Evolutionary conservation across 2,888 invertebrate species (phyloP).

Genomic region (Cynaeus angustus): DNA sequence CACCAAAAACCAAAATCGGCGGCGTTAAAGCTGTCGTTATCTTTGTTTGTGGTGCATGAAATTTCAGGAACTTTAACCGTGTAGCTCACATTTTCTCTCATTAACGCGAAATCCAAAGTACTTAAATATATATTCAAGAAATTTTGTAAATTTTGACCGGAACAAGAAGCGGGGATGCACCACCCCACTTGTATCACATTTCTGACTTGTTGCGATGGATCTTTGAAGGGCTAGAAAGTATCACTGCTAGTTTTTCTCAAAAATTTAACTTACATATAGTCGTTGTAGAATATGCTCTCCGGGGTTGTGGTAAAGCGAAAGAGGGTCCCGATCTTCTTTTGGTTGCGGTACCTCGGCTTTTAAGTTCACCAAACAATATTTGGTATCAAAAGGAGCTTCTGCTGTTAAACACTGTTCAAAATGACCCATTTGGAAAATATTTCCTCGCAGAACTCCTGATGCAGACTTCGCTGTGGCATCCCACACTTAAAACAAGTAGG

Average conservation of each 20-base stretch:
- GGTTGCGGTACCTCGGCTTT: constrained; percentile 61
- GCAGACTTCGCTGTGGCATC: constrained; percentile 77
- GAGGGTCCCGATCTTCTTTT: constrained; percentile 59
- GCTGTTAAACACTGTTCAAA: constrained; percentile 75
- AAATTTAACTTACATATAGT: constrained; percentile 65
- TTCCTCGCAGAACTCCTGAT: constrained; percentile 75
- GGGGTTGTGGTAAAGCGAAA: constrained; percentile 63
- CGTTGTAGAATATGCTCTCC: constrained; percentile 64
- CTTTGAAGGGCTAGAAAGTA: constrained; percentile 57
- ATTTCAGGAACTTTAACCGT: constrained; percentile 55
- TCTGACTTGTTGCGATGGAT: constrained; percentile 61
- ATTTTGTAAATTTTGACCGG: constrained; percentile 56
- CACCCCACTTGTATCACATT: constrained; percentile 60
- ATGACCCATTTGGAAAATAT: constrained; percentile 76
- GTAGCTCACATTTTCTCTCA: constrained; percentile 61
- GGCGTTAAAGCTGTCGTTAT: constrained; percentile 59
- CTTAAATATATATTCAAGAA: constrained; percentile 57
- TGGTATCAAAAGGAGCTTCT: constrained; percentile 68
- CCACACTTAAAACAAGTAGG: constrained; percentile 74
- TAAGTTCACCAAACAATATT: constrained; percentile 68
- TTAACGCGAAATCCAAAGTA: constrained; percentile 62
- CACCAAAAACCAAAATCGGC: constrained; percentile 69
- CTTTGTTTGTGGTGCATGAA: constrained; percentile 64
- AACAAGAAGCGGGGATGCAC: constrained; percentile 64
- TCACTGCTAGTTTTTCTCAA: not conserved